Percentiles rank a stretch among this genome's conserved stretches.
Evolutionary conservation across 2,797 vertebrate species (phyloP).

Genomic region (Myotis myotis): DNA sequence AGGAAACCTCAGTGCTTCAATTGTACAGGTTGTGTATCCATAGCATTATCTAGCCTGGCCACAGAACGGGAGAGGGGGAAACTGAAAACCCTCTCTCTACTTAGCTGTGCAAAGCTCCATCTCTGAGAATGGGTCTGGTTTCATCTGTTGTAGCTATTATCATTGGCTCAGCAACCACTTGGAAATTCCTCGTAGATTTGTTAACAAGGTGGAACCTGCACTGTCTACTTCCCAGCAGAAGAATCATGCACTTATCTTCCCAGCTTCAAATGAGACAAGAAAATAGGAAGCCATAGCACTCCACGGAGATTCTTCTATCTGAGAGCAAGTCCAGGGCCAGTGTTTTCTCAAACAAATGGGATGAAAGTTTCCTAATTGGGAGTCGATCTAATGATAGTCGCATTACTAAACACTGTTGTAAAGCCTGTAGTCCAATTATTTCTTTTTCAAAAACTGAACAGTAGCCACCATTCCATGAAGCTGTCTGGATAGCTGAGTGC

Average conservation of each 20-base stretch:
- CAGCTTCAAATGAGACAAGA: neutral
- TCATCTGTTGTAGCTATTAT: neutral
- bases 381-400: slow-evolving; percentile 34
- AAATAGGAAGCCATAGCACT: neutral
- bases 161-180: neutral
- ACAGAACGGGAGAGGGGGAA: neutral
- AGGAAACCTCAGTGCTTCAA: neutral
- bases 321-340: slow-evolving; percentile 26
- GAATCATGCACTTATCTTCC: neutral
- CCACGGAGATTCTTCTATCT: neutral
- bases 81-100: neutral
- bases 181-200: neutral
- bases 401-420: slow-evolving; percentile 20
- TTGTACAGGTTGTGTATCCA: rapidly evolving
- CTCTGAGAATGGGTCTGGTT: neutral
- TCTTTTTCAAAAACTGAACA: slow-evolving; percentile 42
- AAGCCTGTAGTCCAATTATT: slow-evolving; percentile 39
- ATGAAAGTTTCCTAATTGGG: slow-evolving; percentile 54
- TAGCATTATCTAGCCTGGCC: neutral
- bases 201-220: neutral
- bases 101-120: neutral
- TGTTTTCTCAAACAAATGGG: slow-evolving; percentile 44
- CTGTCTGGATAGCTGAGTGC: neutral
- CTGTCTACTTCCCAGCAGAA: neutral
- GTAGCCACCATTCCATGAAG: slow-evolving; percentile 19